These are phyloP conservation scores for Rhea americana DNA, from an alignment of 2,113 vertebrate species.

Conservation along the genomic window DNA sequence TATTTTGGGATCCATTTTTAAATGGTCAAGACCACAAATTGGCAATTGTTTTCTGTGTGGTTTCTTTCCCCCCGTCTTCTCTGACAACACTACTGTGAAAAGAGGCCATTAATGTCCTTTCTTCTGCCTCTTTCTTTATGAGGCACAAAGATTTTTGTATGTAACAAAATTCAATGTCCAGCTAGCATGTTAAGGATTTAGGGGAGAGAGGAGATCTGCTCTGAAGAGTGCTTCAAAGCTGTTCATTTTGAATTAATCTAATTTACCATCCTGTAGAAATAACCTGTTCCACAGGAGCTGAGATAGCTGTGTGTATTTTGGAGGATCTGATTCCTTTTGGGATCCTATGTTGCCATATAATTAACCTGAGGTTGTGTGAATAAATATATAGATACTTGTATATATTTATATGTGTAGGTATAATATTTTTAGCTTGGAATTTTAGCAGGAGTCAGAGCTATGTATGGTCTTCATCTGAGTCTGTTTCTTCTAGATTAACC, in stretches of 20 bases:
- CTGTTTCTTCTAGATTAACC: neutral
- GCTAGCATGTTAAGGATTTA: neutral
- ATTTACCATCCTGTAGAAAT: neutral
- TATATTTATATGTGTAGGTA: neutral
- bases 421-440: slow-evolving; percentile 34
- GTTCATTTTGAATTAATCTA: neutral
- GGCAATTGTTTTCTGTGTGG: slow-evolving; percentile 40
- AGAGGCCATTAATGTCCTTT: slow-evolving; percentile 10
- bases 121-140: neutral
- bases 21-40: slow-evolving; percentile 58
- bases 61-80: slow-evolving; percentile 40
- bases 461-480: neutral
- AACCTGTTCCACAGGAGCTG: neutral
- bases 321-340: neutral
- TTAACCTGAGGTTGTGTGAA: slow-evolving; percentile 26
- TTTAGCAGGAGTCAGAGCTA: slow-evolving; percentile 6
- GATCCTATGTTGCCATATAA: slow-evolving; percentile 20
- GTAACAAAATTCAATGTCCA: neutral
- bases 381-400: neutral
- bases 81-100: slow-evolving; percentile 36
- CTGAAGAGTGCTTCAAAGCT: neutral
- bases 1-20: slow-evolving; percentile 65
- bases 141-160: slow-evolving; percentile 15
- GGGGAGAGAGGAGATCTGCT: neutral
- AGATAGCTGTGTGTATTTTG: slow-evolving; percentile 11